Evolutionary conservation across 1,140 invertebrate genomes (phyloP).

Genomic region (Drosophila sturtevanti): DNA sequence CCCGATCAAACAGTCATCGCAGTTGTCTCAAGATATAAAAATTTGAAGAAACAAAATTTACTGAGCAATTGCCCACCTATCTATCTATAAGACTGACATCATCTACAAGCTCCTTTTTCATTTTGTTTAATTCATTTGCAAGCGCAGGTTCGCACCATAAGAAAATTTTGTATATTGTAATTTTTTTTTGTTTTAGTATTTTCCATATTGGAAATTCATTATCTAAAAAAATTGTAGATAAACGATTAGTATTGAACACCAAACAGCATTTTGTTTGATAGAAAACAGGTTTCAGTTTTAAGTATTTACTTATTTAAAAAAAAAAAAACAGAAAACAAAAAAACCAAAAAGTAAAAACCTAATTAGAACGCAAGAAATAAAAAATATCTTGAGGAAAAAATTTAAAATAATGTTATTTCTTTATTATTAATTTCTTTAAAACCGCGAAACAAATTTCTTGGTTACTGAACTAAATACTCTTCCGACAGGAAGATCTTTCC

Average conservation of each 20-base stretch:
- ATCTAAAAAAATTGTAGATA: slow-evolving; percentile 26
- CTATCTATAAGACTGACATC: slow-evolving; percentile 65
- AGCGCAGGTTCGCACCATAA: slow-evolving; percentile 8
- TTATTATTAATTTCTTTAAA: too few species aligned
- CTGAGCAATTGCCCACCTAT: slow-evolving; percentile 23
- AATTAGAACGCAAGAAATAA: slow-evolving; percentile 2
- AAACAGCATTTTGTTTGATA: slow-evolving; percentile 74
- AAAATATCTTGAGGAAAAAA: background rate
- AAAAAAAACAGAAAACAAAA: slow-evolving; percentile 31
- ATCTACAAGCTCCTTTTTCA: slow-evolving; percentile 40
- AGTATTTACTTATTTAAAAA: slow-evolving; percentile 39
- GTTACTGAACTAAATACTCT: too few species aligned
- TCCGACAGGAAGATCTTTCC: too few species aligned
- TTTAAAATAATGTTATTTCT: background rate
- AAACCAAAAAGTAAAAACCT: background rate
- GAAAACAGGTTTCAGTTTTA: slow-evolving; percentile 70
- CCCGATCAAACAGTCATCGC: slow-evolving; percentile 59
- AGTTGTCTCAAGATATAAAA: slow-evolving; percentile 75
- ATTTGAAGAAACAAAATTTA: background rate
- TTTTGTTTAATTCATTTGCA: slow-evolving; percentile 3
- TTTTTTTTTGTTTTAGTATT: slow-evolving; percentile 45
- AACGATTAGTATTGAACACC: slow-evolving; percentile 77
- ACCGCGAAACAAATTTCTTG: too few species aligned
- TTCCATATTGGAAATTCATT: slow-evolving; percentile 72
- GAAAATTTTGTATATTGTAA: background rate